Conservation (phyloP, 2,888 invertebrate genomes). For the Hydrotaea cyrtoneurina region DNA sequence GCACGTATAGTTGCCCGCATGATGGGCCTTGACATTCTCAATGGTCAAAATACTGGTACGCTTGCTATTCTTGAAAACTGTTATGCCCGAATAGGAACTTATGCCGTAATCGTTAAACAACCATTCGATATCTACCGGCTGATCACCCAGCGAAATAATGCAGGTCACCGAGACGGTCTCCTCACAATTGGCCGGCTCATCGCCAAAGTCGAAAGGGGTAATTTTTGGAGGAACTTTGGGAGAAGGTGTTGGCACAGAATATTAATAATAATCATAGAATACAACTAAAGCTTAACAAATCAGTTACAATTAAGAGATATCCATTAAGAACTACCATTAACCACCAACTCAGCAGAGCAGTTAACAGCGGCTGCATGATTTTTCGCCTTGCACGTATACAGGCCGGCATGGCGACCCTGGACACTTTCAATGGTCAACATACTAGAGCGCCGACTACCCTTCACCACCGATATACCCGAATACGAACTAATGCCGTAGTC, state of each 20-base stretch:
- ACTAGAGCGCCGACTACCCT: conserved; percentile 83
- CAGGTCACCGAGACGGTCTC: conserved; percentile 86
- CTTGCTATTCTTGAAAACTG: conserved; percentile 81
- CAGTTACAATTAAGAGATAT: background rate
- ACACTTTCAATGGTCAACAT: conserved; percentile 84
- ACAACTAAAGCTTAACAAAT: background rate
- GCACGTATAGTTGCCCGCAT: conserved; percentile 87
- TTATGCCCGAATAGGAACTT: conserved; percentile 80
- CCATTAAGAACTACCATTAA: conserved; percentile 83
- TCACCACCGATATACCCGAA: conserved; percentile 76
- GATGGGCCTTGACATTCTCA: conserved; percentile 84
- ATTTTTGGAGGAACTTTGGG: conserved; percentile 88
- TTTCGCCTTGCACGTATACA: conserved; percentile 87
- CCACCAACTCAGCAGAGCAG: conserved; percentile 85
- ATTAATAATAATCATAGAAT: conserved; percentile 11
- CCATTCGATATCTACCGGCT: conserved; percentile 88
- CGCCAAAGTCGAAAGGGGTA: conserved; percentile 86
- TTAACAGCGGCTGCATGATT: conserved; percentile 87
- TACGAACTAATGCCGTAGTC: conserved; percentile 76
- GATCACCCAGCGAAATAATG: conserved; percentile 88
- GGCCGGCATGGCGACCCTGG: conserved; percentile 85
- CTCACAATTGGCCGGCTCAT: conserved; percentile 82
- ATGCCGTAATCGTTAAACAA: conserved; percentile 82
- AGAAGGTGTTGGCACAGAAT: background rate
- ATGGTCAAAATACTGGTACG: conserved; percentile 85